Evolutionary conservation across 2,888 invertebrate genomes (phyloP), one percentile per base, ranked within the genome.

Genomic region (Eilema sororculum): DNA sequence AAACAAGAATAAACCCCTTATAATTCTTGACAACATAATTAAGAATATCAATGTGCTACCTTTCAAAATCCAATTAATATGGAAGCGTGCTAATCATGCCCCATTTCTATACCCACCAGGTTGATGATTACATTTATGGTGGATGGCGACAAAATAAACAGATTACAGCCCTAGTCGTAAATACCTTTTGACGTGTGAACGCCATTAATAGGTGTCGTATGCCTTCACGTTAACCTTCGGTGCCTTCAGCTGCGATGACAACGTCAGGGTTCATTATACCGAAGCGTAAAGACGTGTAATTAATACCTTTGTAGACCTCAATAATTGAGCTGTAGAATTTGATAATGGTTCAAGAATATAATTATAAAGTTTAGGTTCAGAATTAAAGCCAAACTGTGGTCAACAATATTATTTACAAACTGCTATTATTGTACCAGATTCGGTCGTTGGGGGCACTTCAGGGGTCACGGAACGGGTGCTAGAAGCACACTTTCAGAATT

Each of bases 81-180:
- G 46, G 56, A 65, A 71, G 67, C 78, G 77, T 79, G 80, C 82
- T 86, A 84, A 86, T 86, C 77, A 86, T 76, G 68, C 70, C 63
- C 80, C 80, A 83, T 84, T 82, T 82, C 16, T 41, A 8, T 81
- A 78, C 73, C 79, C 75, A 79, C 74, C 72, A 75, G 69, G 74
- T 78, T 83, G 78, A 85, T 87, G 83, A 86, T 86, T 84, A 86
- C 82, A 82, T 83, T 84, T 71, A 62, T 74, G 75, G 69, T 65
- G 66, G 69, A 65, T 71, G 74, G 77, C 63, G 83, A 75, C 81
- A 81, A 80, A 77, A 83, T 86, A 84, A 84, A 85, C 81, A 83
- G 79, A 83, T 85, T 83, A 82, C 61, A 68, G 52, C 68, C 70
- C 66, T 67, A 65, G 67, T 75, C 73, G 77, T 79, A 80, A 83